Evolutionary conservation across 2,113 vertebrate genomes (phyloP), one percentile per base, ranked within the genome.

Genomic region (Geococcyx californianus): DNA sequence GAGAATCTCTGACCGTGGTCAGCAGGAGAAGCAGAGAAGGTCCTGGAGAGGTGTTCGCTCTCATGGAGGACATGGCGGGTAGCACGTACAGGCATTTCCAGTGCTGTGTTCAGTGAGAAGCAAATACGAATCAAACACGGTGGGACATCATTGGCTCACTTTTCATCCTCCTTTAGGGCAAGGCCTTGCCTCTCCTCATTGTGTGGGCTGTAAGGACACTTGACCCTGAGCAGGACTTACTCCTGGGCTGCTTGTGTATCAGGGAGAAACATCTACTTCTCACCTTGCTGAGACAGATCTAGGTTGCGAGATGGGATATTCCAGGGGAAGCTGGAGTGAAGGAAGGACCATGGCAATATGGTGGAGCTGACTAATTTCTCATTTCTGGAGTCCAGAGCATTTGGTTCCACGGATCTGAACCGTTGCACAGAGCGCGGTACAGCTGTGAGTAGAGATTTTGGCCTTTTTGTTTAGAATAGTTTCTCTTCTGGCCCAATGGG

Each of bases 401-500:
- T 4, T 55, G 59, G 33, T 6, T 11, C 58, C 31, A 24, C 21
- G 47, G 47, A 49, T 49, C 21, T 49, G 47, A 10, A 49, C 24
- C 24, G 47, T 49, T 49, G 47, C 47, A 24, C 47, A 49, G 47
- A 20, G 47, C 47, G 24, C 12, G 21, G 47, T 49, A 11, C 12
- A 12, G 47, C 47, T 49, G 47, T 21, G 21, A 49, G 47, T 23
- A 49, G 21, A 21, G 52, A 52, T 84, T 91, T 44, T 23, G 36
- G 92, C 38, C 78, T 96, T 95, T 88, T 40, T 56, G 3, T 94
- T 92, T 79, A 63, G 54, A 62, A 91, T 72, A 38, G 49, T 77
- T 97, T 92, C 55, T 51, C 28, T 73, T 90, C 95, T 94, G 74
- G 25, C 10, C 94, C 75, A 96, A 96, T 97, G 68, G 94, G 68